A percentile compares a stretch with the other conserved stretches of the same genome.
These are phyloP conservation scores for Illadopsis cleaveri DNA, from an alignment of 2,113 vertebrate species.

Conservation along the genomic window DNA sequence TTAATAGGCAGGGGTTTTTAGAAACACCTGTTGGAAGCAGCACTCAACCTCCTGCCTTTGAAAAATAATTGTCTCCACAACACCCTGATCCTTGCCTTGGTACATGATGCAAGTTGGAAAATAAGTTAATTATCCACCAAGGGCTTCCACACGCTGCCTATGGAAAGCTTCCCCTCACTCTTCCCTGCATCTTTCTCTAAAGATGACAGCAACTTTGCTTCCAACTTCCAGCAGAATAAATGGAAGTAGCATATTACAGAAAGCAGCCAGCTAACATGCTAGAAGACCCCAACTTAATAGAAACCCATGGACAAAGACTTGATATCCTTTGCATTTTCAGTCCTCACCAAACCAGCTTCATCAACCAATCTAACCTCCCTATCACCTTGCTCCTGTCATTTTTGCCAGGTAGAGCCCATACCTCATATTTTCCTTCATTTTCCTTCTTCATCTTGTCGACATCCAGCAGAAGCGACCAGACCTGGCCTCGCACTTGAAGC, in stretches of 20 bases:
- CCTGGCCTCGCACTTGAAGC: constrained; percentile 88
- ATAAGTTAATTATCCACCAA: neutral
- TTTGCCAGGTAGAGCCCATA: neutral
- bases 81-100: accelerated
- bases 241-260: neutral
- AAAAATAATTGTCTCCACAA: neutral
- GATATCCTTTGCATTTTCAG: neutral
- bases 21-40: neutral
- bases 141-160: accelerated
- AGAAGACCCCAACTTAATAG: neutral
- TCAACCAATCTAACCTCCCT: neutral
- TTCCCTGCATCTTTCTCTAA: neutral
- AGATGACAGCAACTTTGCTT: neutral
- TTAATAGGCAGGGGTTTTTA: neutral
- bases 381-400: neutral
- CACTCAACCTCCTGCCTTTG: neutral
- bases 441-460: constrained; percentile 82
- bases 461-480: constrained; percentile 88
- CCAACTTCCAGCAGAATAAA: neutral
- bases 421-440: constrained; percentile 84
- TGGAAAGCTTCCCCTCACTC: neutral
- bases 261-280: neutral
- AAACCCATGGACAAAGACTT: neutral
- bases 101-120: neutral
- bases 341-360: neutral